Percentiles rank a stretch among this genome's conserved stretches.
phyloP scores from a whole-genome alignment of 2,797 vertebrate genomes.

The Trematomus bernacchii region DNA sequence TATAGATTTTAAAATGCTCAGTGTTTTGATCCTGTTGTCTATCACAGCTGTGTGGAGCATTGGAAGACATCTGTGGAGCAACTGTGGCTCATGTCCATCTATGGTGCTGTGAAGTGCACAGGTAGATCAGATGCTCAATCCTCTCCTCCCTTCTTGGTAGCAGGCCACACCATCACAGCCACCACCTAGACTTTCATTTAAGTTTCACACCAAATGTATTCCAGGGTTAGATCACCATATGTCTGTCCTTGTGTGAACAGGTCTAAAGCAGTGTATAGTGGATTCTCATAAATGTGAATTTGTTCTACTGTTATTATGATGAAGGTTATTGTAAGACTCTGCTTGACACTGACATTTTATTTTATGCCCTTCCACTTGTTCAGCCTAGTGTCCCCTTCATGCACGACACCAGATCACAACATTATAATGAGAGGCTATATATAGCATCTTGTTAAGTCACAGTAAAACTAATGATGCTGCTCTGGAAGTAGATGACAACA shows the following conservation, averaged over 20 bases:
- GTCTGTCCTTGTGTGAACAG: constrained; percentile 38
- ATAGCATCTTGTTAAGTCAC: background rate
- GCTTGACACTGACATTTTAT: background rate
- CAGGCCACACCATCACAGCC: constrained; percentile 50
- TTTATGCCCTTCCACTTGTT: background rate
- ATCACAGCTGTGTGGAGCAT: background rate
- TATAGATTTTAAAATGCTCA: background rate
- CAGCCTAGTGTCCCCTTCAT: background rate
- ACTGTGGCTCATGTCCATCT: constrained; percentile 19
- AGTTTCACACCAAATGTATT: constrained; percentile 20
- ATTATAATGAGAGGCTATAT: background rate
- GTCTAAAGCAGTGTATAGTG: constrained; percentile 6
- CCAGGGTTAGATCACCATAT: background rate
- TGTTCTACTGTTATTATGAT: background rate
- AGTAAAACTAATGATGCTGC: background rate
- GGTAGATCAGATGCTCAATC: background rate
- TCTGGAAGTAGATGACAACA: background rate
- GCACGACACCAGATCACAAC: background rate
- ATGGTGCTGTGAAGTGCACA: constrained; percentile 39
- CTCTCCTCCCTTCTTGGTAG: constrained; percentile 1
- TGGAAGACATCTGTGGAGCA: constrained; percentile 18
- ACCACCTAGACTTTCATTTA: constrained; percentile 20
- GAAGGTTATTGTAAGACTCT: background rate
- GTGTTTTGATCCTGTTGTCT: constrained; percentile 10
- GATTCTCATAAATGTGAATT: background rate